Evolutionary conservation across 2,888 invertebrate species (phyloP).

Genomic region (Ceramica pisi): DNA sequence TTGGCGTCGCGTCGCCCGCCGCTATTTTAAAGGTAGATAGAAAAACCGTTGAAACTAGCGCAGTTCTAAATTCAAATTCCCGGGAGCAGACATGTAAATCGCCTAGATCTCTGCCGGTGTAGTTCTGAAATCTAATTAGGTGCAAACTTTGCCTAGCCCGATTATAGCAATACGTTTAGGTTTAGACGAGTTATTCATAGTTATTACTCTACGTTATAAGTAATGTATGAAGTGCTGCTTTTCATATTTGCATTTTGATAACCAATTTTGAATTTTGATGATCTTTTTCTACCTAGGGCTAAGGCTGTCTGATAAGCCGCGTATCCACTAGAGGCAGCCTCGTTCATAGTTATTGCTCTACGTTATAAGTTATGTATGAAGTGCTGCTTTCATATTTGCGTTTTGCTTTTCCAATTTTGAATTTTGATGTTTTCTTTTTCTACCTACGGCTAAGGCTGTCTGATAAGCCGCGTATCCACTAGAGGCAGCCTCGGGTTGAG

Average conservation of each 20-base stretch:
- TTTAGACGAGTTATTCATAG: slow-evolving; percentile 19
- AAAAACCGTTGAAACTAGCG: slow-evolving; percentile 51
- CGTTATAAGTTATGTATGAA: too few relatives aligned
- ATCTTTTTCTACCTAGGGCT: too few relatives aligned
- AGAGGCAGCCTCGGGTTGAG: too few relatives aligned
- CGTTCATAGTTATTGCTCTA: too few relatives aligned
- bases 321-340: too few relatives aligned
- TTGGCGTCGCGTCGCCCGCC: slow-evolving; percentile 21
- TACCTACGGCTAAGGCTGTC: too few relatives aligned
- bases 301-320: too few relatives aligned
- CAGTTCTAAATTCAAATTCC: slow-evolving; percentile 60
- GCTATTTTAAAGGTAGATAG: slow-evolving; percentile 47
- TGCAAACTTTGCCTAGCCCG: slow-evolving; percentile 45
- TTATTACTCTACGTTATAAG: not conserved
- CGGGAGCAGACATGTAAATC: slow-evolving; percentile 60
- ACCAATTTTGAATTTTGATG: not conserved
- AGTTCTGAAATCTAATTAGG: slow-evolving; percentile 59
- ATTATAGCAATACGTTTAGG: slow-evolving; percentile 43
- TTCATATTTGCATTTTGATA: not conserved
- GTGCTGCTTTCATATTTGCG: too few relatives aligned
- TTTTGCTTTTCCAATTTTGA: too few relatives aligned
- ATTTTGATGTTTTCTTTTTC: too few relatives aligned
- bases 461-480: too few relatives aligned
- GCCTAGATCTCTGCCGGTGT: slow-evolving; percentile 46
- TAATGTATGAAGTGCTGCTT: not conserved